Conservation (phyloP, 2,113 vertebrate species). For the Condylura cristata region DNA sequence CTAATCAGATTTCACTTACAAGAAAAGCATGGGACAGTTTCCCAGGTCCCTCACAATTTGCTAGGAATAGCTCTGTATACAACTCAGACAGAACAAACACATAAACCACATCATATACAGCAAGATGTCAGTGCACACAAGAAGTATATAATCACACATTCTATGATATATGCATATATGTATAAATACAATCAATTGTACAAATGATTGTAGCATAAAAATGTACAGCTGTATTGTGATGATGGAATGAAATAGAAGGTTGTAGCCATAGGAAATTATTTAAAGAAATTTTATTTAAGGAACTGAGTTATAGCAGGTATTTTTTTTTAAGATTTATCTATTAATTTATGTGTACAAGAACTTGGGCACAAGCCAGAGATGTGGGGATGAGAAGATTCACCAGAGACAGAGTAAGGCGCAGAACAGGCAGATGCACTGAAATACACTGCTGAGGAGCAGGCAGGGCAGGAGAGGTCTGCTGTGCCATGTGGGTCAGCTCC, state of each 20-base stretch:
- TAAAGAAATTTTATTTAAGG: background rate
- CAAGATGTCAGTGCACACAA: background rate
- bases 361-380: no score
- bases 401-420: no score
- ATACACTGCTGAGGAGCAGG: no score
- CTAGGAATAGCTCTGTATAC: background rate
- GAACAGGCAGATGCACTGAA: no score
- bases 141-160: background rate
- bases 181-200: background rate
- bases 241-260: background rate
- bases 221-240: background rate
- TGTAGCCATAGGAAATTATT: background rate
- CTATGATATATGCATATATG: background rate
- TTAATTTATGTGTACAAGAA: no score
- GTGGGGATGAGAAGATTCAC: no score
- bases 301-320: background rate
- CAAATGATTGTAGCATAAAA: background rate
- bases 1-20: background rate
- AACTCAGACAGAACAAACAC: background rate
- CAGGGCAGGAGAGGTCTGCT: no score
- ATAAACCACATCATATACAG: background rate
- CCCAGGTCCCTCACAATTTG: background rate
- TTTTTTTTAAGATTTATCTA: no score
- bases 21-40: background rate
- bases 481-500: no score